Percentiles rank a stretch among this genome's conserved stretches.
Evolutionary conservation across 2,888 invertebrate species (phyloP).

Genomic region (Ectobius pallidus): DNA sequence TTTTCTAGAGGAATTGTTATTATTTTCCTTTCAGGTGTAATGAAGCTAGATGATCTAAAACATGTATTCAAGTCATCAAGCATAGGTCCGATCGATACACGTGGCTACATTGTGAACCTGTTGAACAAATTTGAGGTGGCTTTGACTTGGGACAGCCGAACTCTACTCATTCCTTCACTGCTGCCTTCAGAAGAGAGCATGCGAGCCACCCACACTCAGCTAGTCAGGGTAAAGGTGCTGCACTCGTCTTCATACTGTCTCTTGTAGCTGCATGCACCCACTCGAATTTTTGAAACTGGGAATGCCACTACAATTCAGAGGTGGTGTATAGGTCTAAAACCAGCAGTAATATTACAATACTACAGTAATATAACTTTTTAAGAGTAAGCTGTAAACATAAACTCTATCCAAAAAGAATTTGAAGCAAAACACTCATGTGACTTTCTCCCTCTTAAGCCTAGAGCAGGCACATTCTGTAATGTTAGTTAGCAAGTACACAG

Average conservation of each 20-base stretch:
- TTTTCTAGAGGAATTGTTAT: too few species aligned
- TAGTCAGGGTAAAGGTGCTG: slow-evolving; percentile 57
- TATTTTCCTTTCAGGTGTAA: too few species aligned
- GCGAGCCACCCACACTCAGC: slow-evolving; percentile 34
- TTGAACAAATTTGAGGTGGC: slow-evolving; percentile 98
- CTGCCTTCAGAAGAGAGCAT: slow-evolving; percentile 75
- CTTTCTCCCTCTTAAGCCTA: too few species aligned
- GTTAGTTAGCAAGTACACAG: too few species aligned
- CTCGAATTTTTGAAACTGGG: not conserved
- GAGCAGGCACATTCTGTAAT: too few species aligned
- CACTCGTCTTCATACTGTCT: slow-evolving; percentile 36
- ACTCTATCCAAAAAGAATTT: too few species aligned
- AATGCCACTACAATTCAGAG: not conserved
- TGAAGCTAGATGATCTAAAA: slow-evolving; percentile 91
- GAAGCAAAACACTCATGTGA: too few species aligned
- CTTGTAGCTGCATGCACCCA: slow-evolving; percentile 15
- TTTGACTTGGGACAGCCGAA: slow-evolving; percentile 91
- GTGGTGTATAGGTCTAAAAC: too few species aligned
- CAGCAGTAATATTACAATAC: too few species aligned
- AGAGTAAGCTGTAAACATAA: too few species aligned
- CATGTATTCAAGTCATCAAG: slow-evolving; percentile 91
- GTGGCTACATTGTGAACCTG: slow-evolving; percentile 86
- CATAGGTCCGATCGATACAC: slow-evolving; percentile 70
- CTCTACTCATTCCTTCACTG: slow-evolving; percentile 89
- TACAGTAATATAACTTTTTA: too few species aligned